These are phyloP conservation scores for Plutomurus gul DNA, from an alignment of 1,140 invertebrate species.

Conservation along the genomic window DNA sequence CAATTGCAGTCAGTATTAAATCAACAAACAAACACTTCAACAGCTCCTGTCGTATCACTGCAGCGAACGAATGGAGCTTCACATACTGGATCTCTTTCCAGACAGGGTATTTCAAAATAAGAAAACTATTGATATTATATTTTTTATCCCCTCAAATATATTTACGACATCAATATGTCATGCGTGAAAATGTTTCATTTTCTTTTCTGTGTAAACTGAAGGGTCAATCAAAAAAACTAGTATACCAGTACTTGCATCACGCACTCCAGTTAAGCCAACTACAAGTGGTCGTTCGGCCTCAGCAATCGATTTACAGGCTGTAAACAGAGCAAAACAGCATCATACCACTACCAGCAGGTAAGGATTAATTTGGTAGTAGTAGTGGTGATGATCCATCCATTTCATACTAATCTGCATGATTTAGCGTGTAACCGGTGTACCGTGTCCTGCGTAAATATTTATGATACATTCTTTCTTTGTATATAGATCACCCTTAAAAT, in stretches of 20 bases:
- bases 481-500: conserved; percentile 37
- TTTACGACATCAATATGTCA: not conserved
- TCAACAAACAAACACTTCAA: conserved; percentile 30
- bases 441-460: too few relatives aligned
- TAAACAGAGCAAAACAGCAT: conserved; percentile 51
- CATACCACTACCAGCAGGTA: conserved; percentile 49
- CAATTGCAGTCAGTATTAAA: conserved; percentile 35
- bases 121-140: not conserved
- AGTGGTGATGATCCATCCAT: too few relatives aligned
- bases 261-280: conserved; percentile 44
- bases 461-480: not conserved
- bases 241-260: conserved; percentile 49
- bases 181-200: not conserved
- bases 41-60: not conserved
- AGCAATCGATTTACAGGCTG: conserved; percentile 53
- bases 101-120: conserved; percentile 51
- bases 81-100: conserved; percentile 30
- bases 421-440: too few relatives aligned
- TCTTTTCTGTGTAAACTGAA: not conserved
- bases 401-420: too few relatives aligned
- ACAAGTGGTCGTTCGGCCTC: conserved; percentile 47
- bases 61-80: conserved; percentile 39
- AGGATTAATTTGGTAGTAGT: not conserved
- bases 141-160: not conserved
- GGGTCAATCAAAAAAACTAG: conserved; percentile 46